Conservation (phyloP, 2,888 invertebrate species). For the Perdita meconis region DNA sequence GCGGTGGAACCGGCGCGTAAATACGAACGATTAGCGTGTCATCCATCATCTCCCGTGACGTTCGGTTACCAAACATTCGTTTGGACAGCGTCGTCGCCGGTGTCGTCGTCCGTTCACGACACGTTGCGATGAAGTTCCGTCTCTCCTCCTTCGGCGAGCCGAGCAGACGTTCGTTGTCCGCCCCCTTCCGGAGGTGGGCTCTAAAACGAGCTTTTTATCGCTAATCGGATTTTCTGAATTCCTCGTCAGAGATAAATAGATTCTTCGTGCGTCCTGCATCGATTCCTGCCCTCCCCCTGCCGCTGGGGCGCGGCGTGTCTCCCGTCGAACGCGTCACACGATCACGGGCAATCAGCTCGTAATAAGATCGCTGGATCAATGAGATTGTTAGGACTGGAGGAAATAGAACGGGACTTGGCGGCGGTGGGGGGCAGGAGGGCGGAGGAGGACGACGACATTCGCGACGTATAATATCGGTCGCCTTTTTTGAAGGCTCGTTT, state of each 20-base stretch:
- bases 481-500: slow-evolving; percentile 44
- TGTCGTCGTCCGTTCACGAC: slow-evolving; percentile 29
- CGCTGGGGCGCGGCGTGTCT: slow-evolving; percentile 16
- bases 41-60: slow-evolving; percentile 78
- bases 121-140: neutral
- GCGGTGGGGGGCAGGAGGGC: too few species aligned
- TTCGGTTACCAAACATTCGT: slow-evolving; percentile 72
- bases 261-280: slow-evolving; percentile 29
- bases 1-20: slow-evolving; percentile 66
- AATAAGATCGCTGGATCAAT: slow-evolving; percentile 59
- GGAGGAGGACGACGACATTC: neutral
- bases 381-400: slow-evolving; percentile 40
- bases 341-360: slow-evolving; percentile 35
- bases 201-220: slow-evolving; percentile 67
- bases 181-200: slow-evolving; percentile 39
- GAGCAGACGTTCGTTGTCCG: slow-evolving; percentile 36
- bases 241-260: slow-evolving; percentile 59
- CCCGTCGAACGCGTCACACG: slow-evolving; percentile 30
- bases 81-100: slow-evolving; percentile 61
- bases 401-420: slow-evolving; percentile 26
- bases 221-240: slow-evolving; percentile 67
- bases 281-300: neutral
- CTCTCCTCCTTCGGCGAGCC: slow-evolving; percentile 8
- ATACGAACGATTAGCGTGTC: slow-evolving; percentile 80
- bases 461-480: slow-evolving; percentile 39